Evolutionary conservation across 2,113 vertebrate species (phyloP).

Genomic region (Otus sunia): DNA sequence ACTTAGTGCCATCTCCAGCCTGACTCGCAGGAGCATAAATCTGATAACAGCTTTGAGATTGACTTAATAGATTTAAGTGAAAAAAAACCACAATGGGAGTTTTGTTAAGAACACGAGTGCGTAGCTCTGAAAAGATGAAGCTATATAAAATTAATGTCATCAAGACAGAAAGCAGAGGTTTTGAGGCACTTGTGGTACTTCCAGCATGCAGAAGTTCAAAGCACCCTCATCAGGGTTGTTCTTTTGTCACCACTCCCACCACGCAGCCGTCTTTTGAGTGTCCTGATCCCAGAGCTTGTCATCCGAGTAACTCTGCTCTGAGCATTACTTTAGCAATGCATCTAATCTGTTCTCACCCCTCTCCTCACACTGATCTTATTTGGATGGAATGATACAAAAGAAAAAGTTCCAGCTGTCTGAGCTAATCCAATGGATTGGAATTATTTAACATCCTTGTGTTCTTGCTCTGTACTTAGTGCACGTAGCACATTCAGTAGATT

Average conservation of each 20-base stretch:
- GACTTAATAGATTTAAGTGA: background rate
- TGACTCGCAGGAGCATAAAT: rapidly evolving
- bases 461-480: background rate
- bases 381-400: background rate
- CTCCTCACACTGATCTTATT: background rate
- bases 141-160: background rate
- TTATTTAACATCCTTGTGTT: background rate
- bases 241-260: background rate
- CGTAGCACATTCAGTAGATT: background rate
- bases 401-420: conserved; percentile 26
- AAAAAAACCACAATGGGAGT: background rate
- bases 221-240: background rate
- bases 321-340: background rate
- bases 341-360: background rate
- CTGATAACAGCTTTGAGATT: background rate
- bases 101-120: background rate
- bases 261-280: background rate
- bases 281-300: background rate
- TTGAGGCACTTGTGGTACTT: background rate
- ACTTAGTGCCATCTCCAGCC: background rate
- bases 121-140: background rate
- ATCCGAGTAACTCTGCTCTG: background rate
- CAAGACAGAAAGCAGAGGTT: background rate
- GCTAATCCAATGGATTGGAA: background rate
- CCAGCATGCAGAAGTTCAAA: background rate